Evolutionary conservation across 2,797 vertebrate species (phyloP).

Genomic region (Babyrousa celebensis): DNA sequence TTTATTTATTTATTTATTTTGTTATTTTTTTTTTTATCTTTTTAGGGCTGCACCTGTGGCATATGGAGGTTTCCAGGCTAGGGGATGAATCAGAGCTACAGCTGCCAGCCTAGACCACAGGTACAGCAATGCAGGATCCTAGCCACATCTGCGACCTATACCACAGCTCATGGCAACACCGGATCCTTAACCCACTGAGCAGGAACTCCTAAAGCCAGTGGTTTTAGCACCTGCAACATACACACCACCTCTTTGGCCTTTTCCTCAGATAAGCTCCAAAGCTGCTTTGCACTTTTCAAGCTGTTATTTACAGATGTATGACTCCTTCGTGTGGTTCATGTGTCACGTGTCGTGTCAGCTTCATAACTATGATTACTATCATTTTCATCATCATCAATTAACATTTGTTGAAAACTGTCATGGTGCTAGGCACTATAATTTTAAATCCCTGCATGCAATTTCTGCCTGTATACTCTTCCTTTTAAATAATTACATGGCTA

Average conservation of each 20-base stretch:
- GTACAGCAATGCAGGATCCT: no score
- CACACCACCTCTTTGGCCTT: not conserved
- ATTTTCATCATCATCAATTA: slow-evolving; percentile 57
- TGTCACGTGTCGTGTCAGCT: not conserved
- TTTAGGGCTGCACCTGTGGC: no score
- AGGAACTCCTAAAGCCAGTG: not conserved
- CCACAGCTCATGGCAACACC: no score
- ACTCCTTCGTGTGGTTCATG: not conserved
- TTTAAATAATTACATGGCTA: slow-evolving; percentile 43
- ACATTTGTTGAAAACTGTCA: slow-evolving; percentile 6
- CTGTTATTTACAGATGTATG: not conserved
- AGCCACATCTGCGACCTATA: no score
- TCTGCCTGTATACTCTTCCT: slow-evolving; percentile 49
- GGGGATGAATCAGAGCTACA: no score
- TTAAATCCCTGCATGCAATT: not conserved
- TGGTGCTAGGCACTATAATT: not conserved
- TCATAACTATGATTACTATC: slow-evolving; percentile 2
- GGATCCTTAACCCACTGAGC: no score
- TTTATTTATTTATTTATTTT: no score
- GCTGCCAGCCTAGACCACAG: no score
- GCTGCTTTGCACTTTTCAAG: not conserved
- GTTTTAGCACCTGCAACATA: not conserved
- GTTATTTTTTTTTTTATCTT: no score
- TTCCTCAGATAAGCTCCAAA: not conserved
- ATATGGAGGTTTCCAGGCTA: no score